Base-by-base conservation (phyloP, 2,888 invertebrate species). In the Germaria angustata region DNA sequence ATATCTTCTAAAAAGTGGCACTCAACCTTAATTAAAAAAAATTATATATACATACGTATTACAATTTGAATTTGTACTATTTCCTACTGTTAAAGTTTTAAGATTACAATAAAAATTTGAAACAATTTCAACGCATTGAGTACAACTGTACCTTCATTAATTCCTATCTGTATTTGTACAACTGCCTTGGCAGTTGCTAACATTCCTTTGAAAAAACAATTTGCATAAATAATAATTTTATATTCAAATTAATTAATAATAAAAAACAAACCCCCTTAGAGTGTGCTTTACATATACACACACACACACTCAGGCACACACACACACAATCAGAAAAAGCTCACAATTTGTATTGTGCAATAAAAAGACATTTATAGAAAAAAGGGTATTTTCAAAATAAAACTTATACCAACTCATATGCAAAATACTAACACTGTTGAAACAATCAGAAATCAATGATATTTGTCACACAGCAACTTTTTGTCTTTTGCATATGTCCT, bases 391-490 rank as follows among this genome's bases (percentile, higher is more conserved):
- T 68, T 59, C 34, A 49, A 36, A 44, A 36, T 4, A 49, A 61
- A 77, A 81, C 77, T 69, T 69, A 73, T 28, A 63, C 44, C 20
- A 34, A 46, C 32, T 61, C 46, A 66, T 61, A 39, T 63, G 80
- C 63, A 59, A 20, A 63, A 36, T 39, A 78, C 76, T 36, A 72
- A 71, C 68, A 72, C 65, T 68, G 57, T n/a, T 72, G 20, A 65
- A 83, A 85, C 84, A 86, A 87, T 86, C 87, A 87, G 85, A 87
- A 87, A 87, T 87, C 87, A 87, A 87, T 87, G 87, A 87, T 83
- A 87, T 86, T 82, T 86, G 85, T 85, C 86, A 84, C 86, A 79
- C 46, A 71, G 6, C 59, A 66, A 80, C 73, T 69, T 68, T n/a
- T 39, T 77, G 86, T 83, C 80, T 85, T 84, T 84, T 85, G 83